These are phyloP conservation scores for Neomonachus schauinslandi DNA, from an alignment of 2,113 vertebrate genomes.

Conservation along the genomic window DNA sequence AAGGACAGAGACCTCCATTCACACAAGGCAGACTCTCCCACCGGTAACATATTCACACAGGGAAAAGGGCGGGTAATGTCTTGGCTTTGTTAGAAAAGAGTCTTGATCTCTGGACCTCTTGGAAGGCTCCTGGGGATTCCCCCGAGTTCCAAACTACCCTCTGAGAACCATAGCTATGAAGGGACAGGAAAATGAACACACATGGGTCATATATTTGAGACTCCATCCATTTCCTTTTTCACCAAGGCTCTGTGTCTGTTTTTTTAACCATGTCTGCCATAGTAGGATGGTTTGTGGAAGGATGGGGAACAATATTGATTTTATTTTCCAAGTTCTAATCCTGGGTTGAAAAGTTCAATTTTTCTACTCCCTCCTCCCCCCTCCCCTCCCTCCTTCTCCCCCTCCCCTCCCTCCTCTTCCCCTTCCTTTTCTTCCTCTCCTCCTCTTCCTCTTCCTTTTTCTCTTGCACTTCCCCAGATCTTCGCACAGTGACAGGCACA, in stretches of 20 bases:
- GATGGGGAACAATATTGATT: neutral
- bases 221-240: neutral
- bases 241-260: neutral
- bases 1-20: neutral
- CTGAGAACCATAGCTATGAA: neutral
- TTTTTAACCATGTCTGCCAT: neutral
- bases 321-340: neutral
- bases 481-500: accelerated
- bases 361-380: neutral
- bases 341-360: neutral
- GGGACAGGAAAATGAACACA: neutral
- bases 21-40: neutral
- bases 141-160: accelerated
- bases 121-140: neutral
- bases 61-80: too few relatives aligned
- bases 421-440: neutral
- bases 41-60: neutral
- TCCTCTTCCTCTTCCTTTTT: too few relatives aligned
- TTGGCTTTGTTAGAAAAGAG: neutral
- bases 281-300: neutral
- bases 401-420: neutral
- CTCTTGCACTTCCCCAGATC: neutral
- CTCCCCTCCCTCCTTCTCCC: neutral
- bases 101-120: neutral
- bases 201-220: neutral